Evolutionary conservation across 2,888 invertebrate genomes (phyloP).

Genomic region (Orthonychiurus folsomi): DNA sequence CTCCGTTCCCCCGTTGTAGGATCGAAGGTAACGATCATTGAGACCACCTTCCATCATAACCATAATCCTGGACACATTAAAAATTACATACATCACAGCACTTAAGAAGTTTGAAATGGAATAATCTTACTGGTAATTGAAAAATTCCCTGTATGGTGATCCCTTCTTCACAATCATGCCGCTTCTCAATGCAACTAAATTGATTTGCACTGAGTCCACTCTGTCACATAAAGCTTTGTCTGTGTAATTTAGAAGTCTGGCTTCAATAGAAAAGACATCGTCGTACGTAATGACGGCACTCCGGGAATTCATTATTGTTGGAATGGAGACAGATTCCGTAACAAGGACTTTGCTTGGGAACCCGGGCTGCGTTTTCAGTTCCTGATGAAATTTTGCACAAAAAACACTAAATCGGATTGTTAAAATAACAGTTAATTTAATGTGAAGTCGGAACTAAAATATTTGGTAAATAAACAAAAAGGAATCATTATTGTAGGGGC

Average conservation of each 20-base stretch:
- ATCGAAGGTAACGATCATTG: not conserved
- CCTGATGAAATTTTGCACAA: too few relatives aligned
- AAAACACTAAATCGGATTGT: too few relatives aligned
- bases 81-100: not conserved
- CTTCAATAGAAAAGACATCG: not conserved
- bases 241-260: not conserved
- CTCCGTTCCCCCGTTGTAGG: not conserved
- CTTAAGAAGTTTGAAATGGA: not conserved
- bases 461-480: too few relatives aligned
- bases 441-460: too few relatives aligned
- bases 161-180: conserved; percentile 9
- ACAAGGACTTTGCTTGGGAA: not conserved
- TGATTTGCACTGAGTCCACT: not conserved
- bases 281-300: not conserved
- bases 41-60: not conserved
- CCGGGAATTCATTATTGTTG: not conserved
- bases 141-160: conserved; percentile 10
- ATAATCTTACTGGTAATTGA: conserved; percentile 7
- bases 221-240: not conserved
- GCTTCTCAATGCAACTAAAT: not conserved
- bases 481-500: too few relatives aligned
- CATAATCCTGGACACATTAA: conserved; percentile 3
- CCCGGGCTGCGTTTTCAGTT: not conserved
- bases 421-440: too few relatives aligned
- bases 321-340: not conserved